Conservation (phyloP, 2,113 vertebrate genomes). For the Vombatus ursinus region DNA sequence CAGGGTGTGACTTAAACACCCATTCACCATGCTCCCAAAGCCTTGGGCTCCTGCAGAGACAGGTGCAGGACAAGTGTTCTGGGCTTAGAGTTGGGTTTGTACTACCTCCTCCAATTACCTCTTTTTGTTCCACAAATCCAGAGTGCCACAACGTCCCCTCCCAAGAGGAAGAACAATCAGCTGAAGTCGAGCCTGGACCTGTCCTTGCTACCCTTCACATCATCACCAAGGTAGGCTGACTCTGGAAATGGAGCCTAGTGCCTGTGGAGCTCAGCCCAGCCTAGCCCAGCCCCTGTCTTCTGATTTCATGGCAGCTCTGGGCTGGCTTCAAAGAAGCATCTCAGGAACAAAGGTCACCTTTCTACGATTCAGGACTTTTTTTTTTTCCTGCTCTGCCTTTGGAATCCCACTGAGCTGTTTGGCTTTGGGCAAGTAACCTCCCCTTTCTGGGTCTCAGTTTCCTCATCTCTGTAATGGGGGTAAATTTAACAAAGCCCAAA, state of each 20-base stretch:
- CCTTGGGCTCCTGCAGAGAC: background rate
- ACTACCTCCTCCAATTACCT: constrained; percentile 36
- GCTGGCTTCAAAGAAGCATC: background rate
- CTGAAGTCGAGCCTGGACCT: constrained; percentile 54
- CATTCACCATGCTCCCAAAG: background rate
- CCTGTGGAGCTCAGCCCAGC: background rate
- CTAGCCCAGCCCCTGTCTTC: background rate
- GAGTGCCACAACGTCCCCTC: constrained; percentile 5
- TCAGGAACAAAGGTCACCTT: background rate
- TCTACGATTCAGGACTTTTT: background rate
- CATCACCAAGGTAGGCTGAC: constrained; percentile 22
- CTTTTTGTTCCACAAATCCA: constrained; percentile 56
- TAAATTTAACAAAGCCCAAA: background rate
- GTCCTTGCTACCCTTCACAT: constrained; percentile 42
- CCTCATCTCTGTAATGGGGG: background rate
- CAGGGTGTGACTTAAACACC: background rate
- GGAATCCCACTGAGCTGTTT: background rate
- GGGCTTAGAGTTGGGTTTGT: background rate
- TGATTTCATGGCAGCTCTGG: background rate
- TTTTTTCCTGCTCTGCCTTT: background rate
- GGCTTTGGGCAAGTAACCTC: background rate
- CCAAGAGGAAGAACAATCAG: constrained; percentile 34
- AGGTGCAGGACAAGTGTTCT: background rate
- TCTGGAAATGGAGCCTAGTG: background rate
- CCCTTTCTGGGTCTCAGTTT: background rate